Evolutionary conservation across 1,140 invertebrate species (phyloP), one percentile per base, ranked within the genome.

Genomic region (Drosophila asahinai): DNA sequence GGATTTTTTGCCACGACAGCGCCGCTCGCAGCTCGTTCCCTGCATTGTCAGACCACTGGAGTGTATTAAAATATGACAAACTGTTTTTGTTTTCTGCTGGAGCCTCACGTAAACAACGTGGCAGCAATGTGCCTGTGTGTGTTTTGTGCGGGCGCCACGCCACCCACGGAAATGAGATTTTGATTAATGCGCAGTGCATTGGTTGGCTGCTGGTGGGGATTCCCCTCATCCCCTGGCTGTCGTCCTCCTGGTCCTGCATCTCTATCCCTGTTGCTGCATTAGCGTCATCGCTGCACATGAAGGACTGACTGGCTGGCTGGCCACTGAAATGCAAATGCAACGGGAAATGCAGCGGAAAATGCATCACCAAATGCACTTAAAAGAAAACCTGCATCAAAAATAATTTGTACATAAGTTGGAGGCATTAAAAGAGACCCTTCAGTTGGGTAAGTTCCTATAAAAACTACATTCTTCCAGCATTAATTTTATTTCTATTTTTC

Each of bases 41-140:
- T 70, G 67, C 77, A 84, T 81, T 81, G 86, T 65, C 61, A 55
- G 78, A 57, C 71, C 84, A 67, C 62, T 80, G 74, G 67, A 89
- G 86, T 90, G 86, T 81, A 86, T 89, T 80, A 90, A 81, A 89
- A 84, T 81, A 77, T 84, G 75, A 89, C 81, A 89, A 90, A 73
- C 86, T 81, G 84, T 81, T 84, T 75, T 77, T 70, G 63, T 75
- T 87, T 72, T 54, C 61, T 30, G 52, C 72, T 60, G 27, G 43
- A 25, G 14, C 27, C 40, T 52, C 80, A 73, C 64, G 73, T 67
- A 59, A 60, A 59, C 67, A 49, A 59, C 67, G 38, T 33, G 30
- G 30, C 25, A 22, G 30, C 43, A 33, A 30, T 47, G 64, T 33
- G 19, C 19, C 11, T 55, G 15, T 45, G 25, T 58, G 65, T 25